Base-by-base conservation (phyloP, 2,888 invertebrate genomes). In the Andrena dorsata region DNA sequence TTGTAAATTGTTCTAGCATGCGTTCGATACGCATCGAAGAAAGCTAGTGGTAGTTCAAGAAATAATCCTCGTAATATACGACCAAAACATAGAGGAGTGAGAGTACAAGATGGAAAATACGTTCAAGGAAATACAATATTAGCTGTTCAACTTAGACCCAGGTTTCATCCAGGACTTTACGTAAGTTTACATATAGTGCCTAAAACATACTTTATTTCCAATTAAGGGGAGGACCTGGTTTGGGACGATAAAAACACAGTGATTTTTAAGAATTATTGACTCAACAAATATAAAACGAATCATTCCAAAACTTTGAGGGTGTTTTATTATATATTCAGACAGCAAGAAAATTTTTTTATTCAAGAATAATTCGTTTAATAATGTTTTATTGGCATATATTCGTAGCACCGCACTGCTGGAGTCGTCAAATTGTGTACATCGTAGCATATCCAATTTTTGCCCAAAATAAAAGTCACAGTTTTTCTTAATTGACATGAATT, bases 161-260 rank as follows among this genome's bases (percentile, higher is more conserved):
- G 97, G 73, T 98, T 97, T 92, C 97, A 97, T 94, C 97, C 98
- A 7, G 97, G 97, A 10, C 93, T 97, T 73, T 96, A 97, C 94
- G 97, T 97, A 94, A 94, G 95, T 75, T 28, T 65, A 47, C 20
- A 41, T 47, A 7, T 41, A 60, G n/a, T 66, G 47, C 4, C 8
- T 20, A 20, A n/a, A 20, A 5, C 6, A 23, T 23, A 23, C 8
- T 35, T 35, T 35, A 35, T 35, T 10, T 35, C 1, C 41, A 53
- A 10, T 23, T 53, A 10, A 53, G 2, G 10, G 2, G n/a, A 0
- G 2, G n/a, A 13, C 13, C 41, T 51, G 51, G 20, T 51, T 51
- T 2, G 7, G 7, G 20, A 51, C 2, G 7, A 1, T 16, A 7
- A 51, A 51, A 16, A 49, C 6, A 10, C 4, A 0, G 35, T n/a